A percentile compares a stretch with the other conserved stretches of the same genome.
Conservation (phyloP, 2,113 vertebrate genomes). For the Ploceus nigricollis region DNA sequence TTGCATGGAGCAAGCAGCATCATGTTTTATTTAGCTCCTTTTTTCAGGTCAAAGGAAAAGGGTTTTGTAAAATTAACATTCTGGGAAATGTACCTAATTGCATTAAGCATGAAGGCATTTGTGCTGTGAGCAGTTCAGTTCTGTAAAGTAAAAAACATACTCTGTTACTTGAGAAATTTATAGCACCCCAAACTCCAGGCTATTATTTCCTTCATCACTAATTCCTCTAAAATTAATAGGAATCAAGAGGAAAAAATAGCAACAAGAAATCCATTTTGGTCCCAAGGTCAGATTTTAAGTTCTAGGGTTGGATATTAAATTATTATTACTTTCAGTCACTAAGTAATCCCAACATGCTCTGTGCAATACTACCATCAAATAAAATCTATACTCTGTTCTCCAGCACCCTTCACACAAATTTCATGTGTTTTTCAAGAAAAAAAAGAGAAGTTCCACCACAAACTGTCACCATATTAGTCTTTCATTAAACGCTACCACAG, state of each 20-base stretch:
- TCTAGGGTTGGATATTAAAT: background rate
- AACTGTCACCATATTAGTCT: background rate
- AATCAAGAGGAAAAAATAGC: background rate
- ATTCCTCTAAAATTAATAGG: background rate
- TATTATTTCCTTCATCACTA: background rate
- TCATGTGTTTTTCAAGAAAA: background rate
- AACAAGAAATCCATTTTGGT: background rate
- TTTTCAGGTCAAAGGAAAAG: slow-evolving; percentile 58
- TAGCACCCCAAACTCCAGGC: background rate
- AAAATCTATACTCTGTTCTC: background rate
- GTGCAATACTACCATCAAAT: background rate
- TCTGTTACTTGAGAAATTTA: background rate
- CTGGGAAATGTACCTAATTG: slow-evolving; percentile 35
- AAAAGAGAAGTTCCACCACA: background rate
- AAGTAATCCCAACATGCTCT: background rate
- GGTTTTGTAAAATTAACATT: slow-evolving; percentile 41
- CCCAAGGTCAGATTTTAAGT: background rate
- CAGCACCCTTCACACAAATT: background rate
- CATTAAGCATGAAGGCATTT: background rate
- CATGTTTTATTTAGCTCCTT: slow-evolving; percentile 60
- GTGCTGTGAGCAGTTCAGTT: background rate
- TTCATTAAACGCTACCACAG: background rate
- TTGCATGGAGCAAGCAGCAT: background rate
- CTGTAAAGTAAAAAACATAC: background rate
- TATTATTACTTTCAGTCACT: background rate